Conservation (phyloP, 1,140 invertebrate species). For the Maconellicoccus hirsutus region DNA sequence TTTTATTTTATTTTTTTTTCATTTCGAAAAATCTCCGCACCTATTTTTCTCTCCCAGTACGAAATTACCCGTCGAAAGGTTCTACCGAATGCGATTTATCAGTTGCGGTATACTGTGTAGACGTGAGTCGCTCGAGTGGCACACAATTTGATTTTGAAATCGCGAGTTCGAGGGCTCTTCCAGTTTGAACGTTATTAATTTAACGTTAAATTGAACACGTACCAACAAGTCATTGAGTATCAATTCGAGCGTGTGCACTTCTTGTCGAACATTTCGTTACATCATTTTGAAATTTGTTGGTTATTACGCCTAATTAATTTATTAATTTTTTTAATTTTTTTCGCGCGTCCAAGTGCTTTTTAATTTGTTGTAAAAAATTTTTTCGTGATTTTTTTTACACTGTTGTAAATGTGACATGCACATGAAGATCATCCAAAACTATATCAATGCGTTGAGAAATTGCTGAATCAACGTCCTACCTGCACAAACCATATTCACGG, state of each 20-base stretch:
- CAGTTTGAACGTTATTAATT: conserved; percentile 16
- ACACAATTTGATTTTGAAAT: conserved; percentile 20
- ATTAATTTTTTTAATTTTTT: background rate
- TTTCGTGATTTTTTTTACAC: background rate
- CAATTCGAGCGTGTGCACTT: conserved; percentile 18
- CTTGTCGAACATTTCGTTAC: conserved; percentile 14
- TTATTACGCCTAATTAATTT: conserved; percentile 6
- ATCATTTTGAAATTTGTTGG: background rate
- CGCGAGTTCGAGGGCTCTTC: conserved; percentile 11
- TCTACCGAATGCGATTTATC: conserved; percentile 10
- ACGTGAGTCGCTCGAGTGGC: conserved; percentile 17
- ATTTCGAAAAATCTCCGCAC: background rate
- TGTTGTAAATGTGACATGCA: background rate
- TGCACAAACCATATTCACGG: no score
- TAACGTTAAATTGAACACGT: conserved; percentile 17
- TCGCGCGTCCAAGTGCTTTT: background rate
- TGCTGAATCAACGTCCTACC: background rate
- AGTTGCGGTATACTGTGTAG: conserved; percentile 14
- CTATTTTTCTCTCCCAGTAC: conserved; percentile 3
- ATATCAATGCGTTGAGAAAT: background rate
- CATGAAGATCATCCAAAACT: background rate
- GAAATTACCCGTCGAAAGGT: conserved; percentile 18
- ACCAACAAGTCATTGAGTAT: conserved; percentile 14
- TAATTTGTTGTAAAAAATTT: background rate
- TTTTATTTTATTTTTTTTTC: conserved; percentile 6